Evolutionary conservation across 2,888 invertebrate genomes (phyloP).

Genomic region (Euzetes globulus): DNA sequence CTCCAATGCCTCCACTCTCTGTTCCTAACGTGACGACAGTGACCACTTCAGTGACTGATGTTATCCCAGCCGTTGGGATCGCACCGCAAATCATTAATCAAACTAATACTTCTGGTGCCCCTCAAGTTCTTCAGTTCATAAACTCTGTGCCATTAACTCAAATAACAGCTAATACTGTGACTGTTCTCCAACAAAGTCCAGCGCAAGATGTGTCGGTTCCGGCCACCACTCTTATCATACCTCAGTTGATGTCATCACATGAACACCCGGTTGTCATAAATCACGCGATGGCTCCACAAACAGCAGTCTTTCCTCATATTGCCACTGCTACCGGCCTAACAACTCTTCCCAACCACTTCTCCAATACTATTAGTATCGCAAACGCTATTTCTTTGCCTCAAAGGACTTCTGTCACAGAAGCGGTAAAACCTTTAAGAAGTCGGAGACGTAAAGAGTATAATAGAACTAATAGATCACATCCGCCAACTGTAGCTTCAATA

Average conservation of each 20-base stretch:
- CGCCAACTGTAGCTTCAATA: slow-evolving; percentile 29
- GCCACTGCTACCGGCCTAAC: not conserved
- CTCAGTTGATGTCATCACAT: not conserved
- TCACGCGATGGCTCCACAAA: not conserved
- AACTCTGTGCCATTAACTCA: slow-evolving; percentile 30
- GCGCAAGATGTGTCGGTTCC: not conserved
- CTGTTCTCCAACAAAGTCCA: slow-evolving; percentile 3
- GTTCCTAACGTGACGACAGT: slow-evolving; percentile 45
- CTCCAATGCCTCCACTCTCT: slow-evolving; percentile 45
- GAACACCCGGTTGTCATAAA: not conserved
- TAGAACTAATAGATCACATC: slow-evolving; percentile 10
- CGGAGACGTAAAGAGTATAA: not conserved
- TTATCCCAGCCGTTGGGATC: slow-evolving; percentile 45
- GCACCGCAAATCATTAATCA: slow-evolving; percentile 40
- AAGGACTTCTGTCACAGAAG: not conserved
- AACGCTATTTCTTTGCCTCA: slow-evolving; percentile 16
- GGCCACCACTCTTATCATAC: not conserved
- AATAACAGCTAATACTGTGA: slow-evolving; percentile 9
- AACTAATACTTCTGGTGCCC: not conserved
- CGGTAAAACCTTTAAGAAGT: not conserved
- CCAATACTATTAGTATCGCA: not conserved
- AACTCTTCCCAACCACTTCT: not conserved
- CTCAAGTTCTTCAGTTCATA: slow-evolving; percentile 26
- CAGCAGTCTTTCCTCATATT: not conserved
- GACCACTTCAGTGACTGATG: slow-evolving; percentile 45